Evolutionary conservation across 92 coral and sea anemone species (phyloP).

Genomic region (Galaxea fascicularis): DNA sequence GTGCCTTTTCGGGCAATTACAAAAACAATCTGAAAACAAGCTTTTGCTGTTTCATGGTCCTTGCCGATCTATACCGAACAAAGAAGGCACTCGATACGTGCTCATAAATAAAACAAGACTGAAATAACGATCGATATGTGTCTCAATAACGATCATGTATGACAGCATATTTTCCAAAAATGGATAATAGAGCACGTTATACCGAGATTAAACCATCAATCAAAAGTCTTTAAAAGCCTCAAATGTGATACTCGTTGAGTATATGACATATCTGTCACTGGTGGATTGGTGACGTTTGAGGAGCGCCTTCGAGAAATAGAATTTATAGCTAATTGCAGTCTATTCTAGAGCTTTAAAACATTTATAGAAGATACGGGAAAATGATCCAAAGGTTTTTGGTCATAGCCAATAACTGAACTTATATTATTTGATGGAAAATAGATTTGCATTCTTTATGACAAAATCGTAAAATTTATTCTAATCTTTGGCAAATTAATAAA

Average conservation of each 20-base stretch:
- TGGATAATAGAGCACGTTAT: neutral
- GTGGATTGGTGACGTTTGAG: neutral
- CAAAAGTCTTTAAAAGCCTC: neutral
- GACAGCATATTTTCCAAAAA: neutral
- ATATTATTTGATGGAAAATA: neutral
- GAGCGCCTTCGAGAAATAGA: neutral
- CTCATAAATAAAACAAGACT: neutral
- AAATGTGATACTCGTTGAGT: conserved; percentile 1
- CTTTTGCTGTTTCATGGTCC: neutral
- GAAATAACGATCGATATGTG: neutral
- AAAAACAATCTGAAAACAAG: neutral
- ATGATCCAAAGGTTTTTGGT: neutral
- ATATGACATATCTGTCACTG: neutral
- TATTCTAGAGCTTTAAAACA: neutral
- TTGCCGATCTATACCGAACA: neutral
- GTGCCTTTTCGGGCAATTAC: neutral
- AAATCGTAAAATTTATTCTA: neutral
- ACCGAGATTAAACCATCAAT: neutral
- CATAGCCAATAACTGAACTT: neutral
- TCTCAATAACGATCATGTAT: neutral
- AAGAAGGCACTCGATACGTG: neutral
- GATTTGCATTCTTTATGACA: neutral
- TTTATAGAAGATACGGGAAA: neutral
- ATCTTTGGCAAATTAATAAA: conserved; percentile 10
- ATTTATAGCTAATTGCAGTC: neutral